A percentile compares a stretch with the other conserved stretches of the same genome.
These are phyloP conservation scores for Sapayoa aenigma DNA, from an alignment of 2,113 vertebrate genomes.

Conservation along the genomic window DNA sequence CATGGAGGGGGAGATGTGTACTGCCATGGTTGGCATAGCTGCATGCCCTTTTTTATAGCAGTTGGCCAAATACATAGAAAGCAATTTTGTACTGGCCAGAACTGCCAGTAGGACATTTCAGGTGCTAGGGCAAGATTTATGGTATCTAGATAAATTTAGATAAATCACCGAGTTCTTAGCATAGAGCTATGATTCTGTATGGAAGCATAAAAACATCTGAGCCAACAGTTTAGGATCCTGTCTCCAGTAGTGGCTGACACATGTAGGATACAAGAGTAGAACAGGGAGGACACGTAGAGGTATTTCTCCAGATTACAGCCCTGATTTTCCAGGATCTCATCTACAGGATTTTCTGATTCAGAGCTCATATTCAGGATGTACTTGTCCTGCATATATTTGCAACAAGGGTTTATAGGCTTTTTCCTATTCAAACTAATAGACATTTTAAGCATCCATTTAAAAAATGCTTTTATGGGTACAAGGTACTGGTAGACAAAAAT, in stretches of 20 bases:
- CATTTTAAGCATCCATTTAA: not conserved
- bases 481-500: not conserved
- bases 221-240: not conserved
- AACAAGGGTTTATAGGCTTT: not conserved
- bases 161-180: not conserved
- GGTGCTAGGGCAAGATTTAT: not conserved
- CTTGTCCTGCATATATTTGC: not conserved
- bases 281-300: fast-evolving
- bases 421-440: not conserved
- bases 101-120: not conserved
- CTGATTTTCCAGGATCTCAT: not conserved
- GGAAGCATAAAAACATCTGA: not conserved
- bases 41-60: not conserved
- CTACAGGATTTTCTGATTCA: not conserved
- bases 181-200: not conserved
- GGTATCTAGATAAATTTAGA: not conserved
- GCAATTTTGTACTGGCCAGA: not conserved
- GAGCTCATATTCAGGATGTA: not conserved
- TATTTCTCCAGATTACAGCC: not conserved
- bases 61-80: not conserved
- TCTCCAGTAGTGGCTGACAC: not conserved
- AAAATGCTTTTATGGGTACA: not conserved
- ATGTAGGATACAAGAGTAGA: not conserved
- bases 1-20: not conserved
- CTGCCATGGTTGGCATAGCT: not conserved